Conservation (phyloP, 2,888 invertebrate genomes). For the Cylloceria caligata region DNA sequence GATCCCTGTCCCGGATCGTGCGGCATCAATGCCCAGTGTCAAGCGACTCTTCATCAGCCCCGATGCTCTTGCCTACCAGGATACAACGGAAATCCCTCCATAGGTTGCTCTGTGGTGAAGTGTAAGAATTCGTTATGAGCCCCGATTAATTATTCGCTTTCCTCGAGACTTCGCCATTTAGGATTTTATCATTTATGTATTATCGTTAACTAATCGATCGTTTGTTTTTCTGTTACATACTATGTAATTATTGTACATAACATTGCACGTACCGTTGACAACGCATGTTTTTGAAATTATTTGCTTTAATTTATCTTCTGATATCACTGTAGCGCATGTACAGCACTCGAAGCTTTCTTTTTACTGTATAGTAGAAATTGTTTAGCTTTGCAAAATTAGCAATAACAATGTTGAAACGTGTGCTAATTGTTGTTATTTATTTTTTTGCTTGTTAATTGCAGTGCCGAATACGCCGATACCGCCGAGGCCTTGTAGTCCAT, state of each 20-base stretch:
- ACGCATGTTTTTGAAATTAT: constrained; percentile 35
- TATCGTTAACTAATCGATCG: constrained; percentile 39
- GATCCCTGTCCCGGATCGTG: constrained; percentile 89
- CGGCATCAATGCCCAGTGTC: constrained; percentile 88
- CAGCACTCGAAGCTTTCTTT: constrained; percentile 8
- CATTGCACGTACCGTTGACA: constrained; percentile 29
- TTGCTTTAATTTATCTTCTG: background rate
- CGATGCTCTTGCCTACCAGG: constrained; percentile 88
- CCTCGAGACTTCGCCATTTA: background rate
- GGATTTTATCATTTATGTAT: background rate
- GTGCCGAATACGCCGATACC: constrained; percentile 67
- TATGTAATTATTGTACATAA: constrained; percentile 75
- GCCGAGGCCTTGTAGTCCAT: constrained; percentile 86
- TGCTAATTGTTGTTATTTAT: background rate
- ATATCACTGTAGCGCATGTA: constrained; percentile 32
- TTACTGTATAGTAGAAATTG: constrained; percentile 6
- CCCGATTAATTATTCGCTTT: background rate
- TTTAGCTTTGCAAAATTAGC: constrained; percentile 7
- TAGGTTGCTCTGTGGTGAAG: constrained; percentile 85
- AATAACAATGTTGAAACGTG: background rate
- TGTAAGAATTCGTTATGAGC: constrained; percentile 80
- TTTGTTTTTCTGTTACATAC: constrained; percentile 51
- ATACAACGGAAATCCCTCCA: constrained; percentile 89
- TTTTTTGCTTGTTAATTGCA: constrained; percentile 61
- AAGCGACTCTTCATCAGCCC: constrained; percentile 88